Evolutionary conservation across 1,140 invertebrate genomes (phyloP).

Genomic region (Drosophila orena): DNA sequence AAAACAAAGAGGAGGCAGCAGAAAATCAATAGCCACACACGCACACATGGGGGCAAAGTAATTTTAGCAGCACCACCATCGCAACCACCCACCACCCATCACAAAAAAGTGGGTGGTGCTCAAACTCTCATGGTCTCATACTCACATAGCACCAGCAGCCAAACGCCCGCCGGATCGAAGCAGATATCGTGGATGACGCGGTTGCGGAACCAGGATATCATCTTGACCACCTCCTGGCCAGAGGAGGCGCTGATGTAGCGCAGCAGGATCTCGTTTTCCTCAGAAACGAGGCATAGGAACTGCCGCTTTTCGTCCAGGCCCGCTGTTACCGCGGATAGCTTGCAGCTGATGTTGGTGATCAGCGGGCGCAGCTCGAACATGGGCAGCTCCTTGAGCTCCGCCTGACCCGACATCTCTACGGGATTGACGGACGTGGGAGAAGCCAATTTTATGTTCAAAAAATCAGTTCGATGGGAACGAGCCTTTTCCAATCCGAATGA

Average conservation of each 20-base stretch:
- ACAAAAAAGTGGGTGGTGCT: slow-evolving; percentile 12
- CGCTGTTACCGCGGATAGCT: slow-evolving; percentile 75
- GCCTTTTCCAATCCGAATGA: slow-evolving; percentile 29
- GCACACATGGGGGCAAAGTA: slow-evolving; percentile 47
- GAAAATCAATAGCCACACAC: slow-evolving; percentile 72
- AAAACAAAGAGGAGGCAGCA: slow-evolving; percentile 63
- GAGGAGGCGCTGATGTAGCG: slow-evolving; percentile 81
- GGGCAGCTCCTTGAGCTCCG: slow-evolving; percentile 68
- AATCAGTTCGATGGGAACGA: slow-evolving; percentile 21
- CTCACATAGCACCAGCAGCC: slow-evolving; percentile 88
- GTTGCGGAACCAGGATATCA: slow-evolving; percentile 89
- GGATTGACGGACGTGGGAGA: slow-evolving; percentile 30
- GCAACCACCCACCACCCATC: slow-evolving; percentile 7
- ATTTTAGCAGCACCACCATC: slow-evolving; percentile 51
- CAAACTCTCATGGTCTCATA: slow-evolving; percentile 18
- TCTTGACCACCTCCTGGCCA: slow-evolving; percentile 86
- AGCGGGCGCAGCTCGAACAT: slow-evolving; percentile 80
- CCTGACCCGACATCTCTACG: slow-evolving; percentile 59
- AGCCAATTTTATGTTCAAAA: slow-evolving; percentile 25
- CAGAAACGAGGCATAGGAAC: slow-evolving; percentile 78
- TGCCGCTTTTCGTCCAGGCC: slow-evolving; percentile 72
- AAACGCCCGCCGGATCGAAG: slow-evolving; percentile 89
- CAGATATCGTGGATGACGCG: slow-evolving; percentile 88
- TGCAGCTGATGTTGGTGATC: slow-evolving; percentile 81
- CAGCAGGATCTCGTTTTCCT: slow-evolving; percentile 82